phyloP scores from a whole-genome alignment of 2,113 vertebrate species.

The Paraplagusia blochii region DNA sequence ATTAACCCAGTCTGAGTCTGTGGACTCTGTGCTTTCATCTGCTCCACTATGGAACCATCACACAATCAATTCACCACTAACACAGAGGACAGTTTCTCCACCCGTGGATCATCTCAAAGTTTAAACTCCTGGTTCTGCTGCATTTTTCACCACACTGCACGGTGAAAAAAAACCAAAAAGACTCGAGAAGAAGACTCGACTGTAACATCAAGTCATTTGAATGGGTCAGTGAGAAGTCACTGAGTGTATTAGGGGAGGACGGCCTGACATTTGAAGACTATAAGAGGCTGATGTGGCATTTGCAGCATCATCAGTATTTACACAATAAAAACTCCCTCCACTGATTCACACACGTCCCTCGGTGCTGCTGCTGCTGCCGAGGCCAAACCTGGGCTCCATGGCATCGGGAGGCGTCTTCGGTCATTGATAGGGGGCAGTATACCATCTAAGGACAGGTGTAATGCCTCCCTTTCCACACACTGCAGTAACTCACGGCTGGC shows the following conservation, averaged over 20 bases:
- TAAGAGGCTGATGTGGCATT: slow-evolving; percentile 19
- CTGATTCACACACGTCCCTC: slow-evolving; percentile 27
- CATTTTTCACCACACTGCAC: slow-evolving; percentile 14
- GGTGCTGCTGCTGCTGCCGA: slow-evolving; percentile 27
- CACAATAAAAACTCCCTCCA: slow-evolving; percentile 29
- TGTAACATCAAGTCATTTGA: slow-evolving; percentile 12
- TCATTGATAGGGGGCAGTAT: slow-evolving; percentile 53
- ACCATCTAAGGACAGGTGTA: slow-evolving; percentile 54
- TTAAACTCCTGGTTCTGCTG: slow-evolving; percentile 5
- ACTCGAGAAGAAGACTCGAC: slow-evolving; percentile 11
- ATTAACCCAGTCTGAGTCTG: too few relatives aligned
- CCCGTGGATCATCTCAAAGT: too few relatives aligned
- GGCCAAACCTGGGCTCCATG: slow-evolving; percentile 28
- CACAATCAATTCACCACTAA: too few relatives aligned
- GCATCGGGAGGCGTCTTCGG: slow-evolving; percentile 29
- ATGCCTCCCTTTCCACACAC: slow-evolving; percentile 41
- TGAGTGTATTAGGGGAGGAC: not conserved
- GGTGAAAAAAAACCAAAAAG: slow-evolving; percentile 23
- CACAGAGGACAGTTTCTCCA: too few relatives aligned
- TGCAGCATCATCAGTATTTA: slow-evolving; percentile 7
- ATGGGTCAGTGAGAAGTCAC: slow-evolving; percentile 9
- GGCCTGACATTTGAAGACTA: not conserved
- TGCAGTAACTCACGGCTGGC: slow-evolving; percentile 76
- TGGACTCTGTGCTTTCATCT: too few relatives aligned
- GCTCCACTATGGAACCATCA: too few relatives aligned